Conservation (phyloP, 1,140 invertebrate genomes). For the Dreissena polymorpha region DNA sequence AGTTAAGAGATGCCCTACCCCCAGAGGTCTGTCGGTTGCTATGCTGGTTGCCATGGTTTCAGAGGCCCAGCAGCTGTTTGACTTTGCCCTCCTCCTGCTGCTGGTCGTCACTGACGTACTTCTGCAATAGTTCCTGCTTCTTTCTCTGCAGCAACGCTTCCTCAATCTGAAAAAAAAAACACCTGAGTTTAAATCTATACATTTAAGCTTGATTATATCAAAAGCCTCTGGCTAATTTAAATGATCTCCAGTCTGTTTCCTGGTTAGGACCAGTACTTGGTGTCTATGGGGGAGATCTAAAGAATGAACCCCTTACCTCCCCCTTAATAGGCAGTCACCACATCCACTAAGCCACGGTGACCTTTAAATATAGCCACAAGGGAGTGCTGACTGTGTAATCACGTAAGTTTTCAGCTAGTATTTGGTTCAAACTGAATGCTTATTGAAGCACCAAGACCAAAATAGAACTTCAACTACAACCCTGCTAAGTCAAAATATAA, state of each 20-base stretch:
- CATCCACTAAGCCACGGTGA: too few relatives aligned
- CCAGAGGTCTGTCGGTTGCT: too few relatives aligned
- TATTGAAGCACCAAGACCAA: too few relatives aligned
- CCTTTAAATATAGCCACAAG: too few relatives aligned
- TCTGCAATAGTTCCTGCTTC: constrained; percentile 91
- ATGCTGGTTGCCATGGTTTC: constrained; percentile 27
- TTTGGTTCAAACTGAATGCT: too few relatives aligned
- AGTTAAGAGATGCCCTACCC: too few relatives aligned
- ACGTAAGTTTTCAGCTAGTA: too few relatives aligned
- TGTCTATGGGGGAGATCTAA: neutral
- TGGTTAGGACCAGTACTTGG: neutral
- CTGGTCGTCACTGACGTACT: constrained; percentile 79
- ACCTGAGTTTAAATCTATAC: neutral
- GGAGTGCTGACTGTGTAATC: too few relatives aligned
- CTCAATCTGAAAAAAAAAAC: constrained; percentile 84
- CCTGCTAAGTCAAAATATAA: too few relatives aligned
- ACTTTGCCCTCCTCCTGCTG: constrained; percentile 72
- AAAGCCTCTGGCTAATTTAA: neutral
- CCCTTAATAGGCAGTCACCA: too few relatives aligned
- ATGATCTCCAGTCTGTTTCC: neutral
- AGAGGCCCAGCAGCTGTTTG: constrained; percentile 75
- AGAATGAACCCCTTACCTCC: too few relatives aligned
- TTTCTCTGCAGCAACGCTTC: constrained; percentile 92
- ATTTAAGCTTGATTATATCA: neutral
- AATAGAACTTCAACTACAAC: too few relatives aligned